phyloP scores from a whole-genome alignment of 2,113 vertebrate species.

The Dasyornis broadbenti region DNA sequence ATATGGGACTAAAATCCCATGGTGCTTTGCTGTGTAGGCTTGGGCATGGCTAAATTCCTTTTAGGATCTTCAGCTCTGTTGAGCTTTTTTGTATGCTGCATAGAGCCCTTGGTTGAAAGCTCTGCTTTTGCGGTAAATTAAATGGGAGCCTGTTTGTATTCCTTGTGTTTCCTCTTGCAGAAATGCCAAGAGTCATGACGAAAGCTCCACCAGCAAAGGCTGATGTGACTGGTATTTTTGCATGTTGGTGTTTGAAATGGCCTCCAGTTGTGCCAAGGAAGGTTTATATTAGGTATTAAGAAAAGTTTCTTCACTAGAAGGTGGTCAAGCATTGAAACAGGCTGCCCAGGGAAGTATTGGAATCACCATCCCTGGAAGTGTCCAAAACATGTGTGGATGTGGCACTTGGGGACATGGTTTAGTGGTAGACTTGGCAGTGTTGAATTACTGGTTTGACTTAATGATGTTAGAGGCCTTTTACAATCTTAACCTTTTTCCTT shows the following conservation, averaged over 20 bases:
- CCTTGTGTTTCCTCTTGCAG: neutral
- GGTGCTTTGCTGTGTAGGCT: neutral
- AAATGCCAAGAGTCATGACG: neutral
- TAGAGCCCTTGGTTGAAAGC: neutral
- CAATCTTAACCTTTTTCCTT: neutral
- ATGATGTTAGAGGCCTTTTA: neutral
- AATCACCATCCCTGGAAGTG: neutral
- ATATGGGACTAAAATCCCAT: neutral
- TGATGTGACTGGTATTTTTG: neutral
- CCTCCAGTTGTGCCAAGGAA: neutral
- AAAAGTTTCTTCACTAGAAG: neutral
- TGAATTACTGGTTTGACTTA: neutral
- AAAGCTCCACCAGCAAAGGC: neutral
- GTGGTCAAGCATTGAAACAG: neutral
- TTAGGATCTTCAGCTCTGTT: neutral
- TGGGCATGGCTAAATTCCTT: neutral
- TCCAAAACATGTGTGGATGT: neutral
- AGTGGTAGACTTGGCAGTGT: neutral
- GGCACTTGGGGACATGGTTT: neutral
- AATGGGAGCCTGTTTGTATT: neutral
- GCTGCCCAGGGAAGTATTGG: neutral
- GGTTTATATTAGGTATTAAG: neutral
- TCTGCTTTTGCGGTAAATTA: neutral
- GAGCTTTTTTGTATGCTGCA: neutral
- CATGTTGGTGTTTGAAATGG: neutral